Evolutionary conservation across 2,888 invertebrate genomes (phyloP), one percentile per base, ranked within the genome.

Genomic region (Agonopterix alstromeriana): DNA sequence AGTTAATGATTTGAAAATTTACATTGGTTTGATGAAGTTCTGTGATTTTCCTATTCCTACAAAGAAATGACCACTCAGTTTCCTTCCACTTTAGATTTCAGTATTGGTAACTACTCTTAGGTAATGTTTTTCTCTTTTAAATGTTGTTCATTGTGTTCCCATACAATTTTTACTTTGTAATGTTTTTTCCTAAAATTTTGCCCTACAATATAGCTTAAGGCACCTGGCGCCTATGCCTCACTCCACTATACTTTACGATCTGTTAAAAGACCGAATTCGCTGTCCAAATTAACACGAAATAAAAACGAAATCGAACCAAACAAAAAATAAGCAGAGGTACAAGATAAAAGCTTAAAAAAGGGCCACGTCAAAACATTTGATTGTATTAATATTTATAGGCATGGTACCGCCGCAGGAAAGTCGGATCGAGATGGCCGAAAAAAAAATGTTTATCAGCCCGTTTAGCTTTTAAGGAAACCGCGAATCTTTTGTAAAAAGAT

Each of bases 371-470:
- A 87, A 87, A 89, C 87, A 89, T 88, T 89, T 87, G 89, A 88
- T 88, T 88, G 88, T 87, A 86, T 87, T 88, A 88, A 88, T 87
- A 88, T 88, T 88, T 88, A 88, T 88, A 83, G 88, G 77, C 70
- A 62, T 70, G 67, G 75, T 73, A 77, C 67, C 79, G 86, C 83
- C 82, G 82, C 82, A 81, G 88, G 89, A 89, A 82, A 82, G 78
- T 72, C 73, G 71, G 65, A 63, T 72, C 63, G 67, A 63, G 67
- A 60, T 58, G 58, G 61, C 67, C 61, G 65, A 69, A 82, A 87
- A 85, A 85, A 89, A 86, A 88, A 84, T 79, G 82, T 81, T 84
- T 85, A 87, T 87, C 87, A 84, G 85, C 71, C 85, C 73, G 86
- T 85, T 87, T 82, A 84, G 81, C 87, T 86, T 87, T 87, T 86